Evolutionary conservation across 2,797 vertebrate species (phyloP).

Genomic region (Chanos chanos): DNA sequence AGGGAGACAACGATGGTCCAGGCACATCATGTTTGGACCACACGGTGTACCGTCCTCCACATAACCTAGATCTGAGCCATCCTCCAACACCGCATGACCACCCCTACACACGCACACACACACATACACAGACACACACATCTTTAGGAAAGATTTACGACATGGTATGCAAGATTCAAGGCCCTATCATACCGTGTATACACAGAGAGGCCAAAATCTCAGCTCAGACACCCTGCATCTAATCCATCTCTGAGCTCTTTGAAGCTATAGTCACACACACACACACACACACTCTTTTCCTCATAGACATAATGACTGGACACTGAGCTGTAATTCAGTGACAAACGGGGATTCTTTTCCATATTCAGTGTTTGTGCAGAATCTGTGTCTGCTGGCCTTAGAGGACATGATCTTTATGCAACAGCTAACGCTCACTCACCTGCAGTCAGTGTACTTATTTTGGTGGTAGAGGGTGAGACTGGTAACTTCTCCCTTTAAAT

Average conservation of each 20-base stretch:
- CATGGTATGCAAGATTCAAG: no score
- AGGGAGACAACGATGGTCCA: constrained; percentile 87
- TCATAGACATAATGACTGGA: no score
- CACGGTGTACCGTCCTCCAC: constrained; percentile 94
- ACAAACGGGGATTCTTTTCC: not conserved
- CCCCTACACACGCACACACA: constrained; percentile 68
- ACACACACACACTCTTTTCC: constrained; percentile 13
- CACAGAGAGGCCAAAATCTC: no score
- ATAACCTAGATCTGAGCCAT: constrained; percentile 89
- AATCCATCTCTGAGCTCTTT: not conserved
- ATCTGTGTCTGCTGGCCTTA: no score
- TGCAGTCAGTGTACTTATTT: constrained; percentile 93
- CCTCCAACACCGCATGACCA: constrained; percentile 89
- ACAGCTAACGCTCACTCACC: constrained; percentile 63
- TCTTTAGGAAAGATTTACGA: not conserved
- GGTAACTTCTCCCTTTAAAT: constrained; percentile 85
- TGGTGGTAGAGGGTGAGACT: constrained; percentile 92
- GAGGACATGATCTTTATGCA: not conserved
- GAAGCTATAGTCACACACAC: constrained; percentile 7
- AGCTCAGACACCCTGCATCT: not conserved
- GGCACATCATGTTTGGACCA: constrained; percentile 95
- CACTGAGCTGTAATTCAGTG: no score
- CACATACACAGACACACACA: constrained; percentile 4
- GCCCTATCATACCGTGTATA: no score
- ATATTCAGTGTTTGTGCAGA: not conserved